Percentiles rank a stretch among this genome's conserved stretches.
Evolutionary conservation across 2,797 vertebrate species (phyloP).

Genomic region (Phrynocephalus vlangalii): DNA sequence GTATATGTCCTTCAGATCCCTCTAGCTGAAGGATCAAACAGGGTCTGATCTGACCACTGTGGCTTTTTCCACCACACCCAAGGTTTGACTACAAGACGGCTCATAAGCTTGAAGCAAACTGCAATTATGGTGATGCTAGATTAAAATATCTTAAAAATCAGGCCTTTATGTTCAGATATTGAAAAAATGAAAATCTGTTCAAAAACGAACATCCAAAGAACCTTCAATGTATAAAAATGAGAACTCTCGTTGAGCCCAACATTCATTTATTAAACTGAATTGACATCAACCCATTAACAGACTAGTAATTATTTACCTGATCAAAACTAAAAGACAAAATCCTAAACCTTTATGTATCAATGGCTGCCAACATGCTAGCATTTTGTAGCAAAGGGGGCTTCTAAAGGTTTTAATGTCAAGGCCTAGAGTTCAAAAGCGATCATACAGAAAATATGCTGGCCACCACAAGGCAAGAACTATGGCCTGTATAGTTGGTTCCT

Average conservation of each 20-base stretch:
- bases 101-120: conserved; percentile 19
- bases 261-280: conserved; percentile 25
- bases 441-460: neutral
- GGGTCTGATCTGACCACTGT: neutral
- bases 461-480: neutral
- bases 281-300: conserved; percentile 21
- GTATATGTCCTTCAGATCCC: conserved; percentile 14
- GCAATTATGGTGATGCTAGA: conserved; percentile 42
- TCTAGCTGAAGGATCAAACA: conserved; percentile 33
- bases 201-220: conserved; percentile 19
- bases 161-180: too few relatives aligned
- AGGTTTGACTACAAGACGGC: conserved; percentile 32
- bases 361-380: conserved; percentile 40
- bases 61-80: conserved; percentile 11
- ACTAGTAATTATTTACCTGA: conserved; percentile 34
- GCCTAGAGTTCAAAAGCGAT: neutral
- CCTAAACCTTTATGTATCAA: conserved; percentile 43
- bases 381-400: conserved; percentile 33
- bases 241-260: conserved; percentile 35
- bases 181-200: neutral
- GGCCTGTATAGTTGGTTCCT: neutral
- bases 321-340: conserved; percentile 52
- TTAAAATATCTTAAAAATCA: conserved; percentile 11
- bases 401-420: neutral
- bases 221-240: neutral